Percentiles rank a stretch among this genome's conserved stretches.
Conservation (phyloP, 2,888 invertebrate genomes). For the Pterostichus niger region DNA sequence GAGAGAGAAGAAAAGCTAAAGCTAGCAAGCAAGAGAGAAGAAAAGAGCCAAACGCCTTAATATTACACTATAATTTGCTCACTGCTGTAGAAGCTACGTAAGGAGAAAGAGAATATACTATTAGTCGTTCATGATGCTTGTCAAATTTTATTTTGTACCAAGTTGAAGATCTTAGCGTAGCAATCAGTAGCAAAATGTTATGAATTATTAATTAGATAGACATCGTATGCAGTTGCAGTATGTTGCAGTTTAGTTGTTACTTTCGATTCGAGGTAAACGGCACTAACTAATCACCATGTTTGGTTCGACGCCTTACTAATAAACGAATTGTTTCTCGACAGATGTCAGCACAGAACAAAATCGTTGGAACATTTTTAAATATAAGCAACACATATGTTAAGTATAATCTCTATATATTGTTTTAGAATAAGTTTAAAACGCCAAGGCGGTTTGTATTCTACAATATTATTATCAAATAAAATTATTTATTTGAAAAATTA, state of each 20-base stretch:
- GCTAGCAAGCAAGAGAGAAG: slow-evolving; percentile 1
- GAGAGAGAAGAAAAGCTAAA: slow-evolving; percentile 7
- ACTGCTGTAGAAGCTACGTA: slow-evolving; percentile 63
- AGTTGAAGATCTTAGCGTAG: slow-evolving; percentile 31
- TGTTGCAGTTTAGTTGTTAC: slow-evolving; percentile 13
- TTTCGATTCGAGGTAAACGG: slow-evolving; percentile 33
- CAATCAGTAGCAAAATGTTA: not conserved
- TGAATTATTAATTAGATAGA: too few relatives aligned
- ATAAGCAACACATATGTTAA: slow-evolving; percentile 63
- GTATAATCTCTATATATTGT: slow-evolving; percentile 59
- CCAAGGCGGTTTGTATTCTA: slow-evolving; percentile 65
- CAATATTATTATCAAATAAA: slow-evolving; percentile 65
- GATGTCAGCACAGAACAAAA: slow-evolving; percentile 55
- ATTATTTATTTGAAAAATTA: slow-evolving; percentile 64
- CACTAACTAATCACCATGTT: slow-evolving; percentile 45
- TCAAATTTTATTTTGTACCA: slow-evolving; percentile 61
- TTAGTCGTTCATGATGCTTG: slow-evolving; percentile 61
- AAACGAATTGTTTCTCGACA: slow-evolving; percentile 52
- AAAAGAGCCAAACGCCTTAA: slow-evolving; percentile 61
- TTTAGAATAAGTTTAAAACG: slow-evolving; percentile 64
- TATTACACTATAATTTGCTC: slow-evolving; percentile 62
- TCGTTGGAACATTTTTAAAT: slow-evolving; percentile 35
- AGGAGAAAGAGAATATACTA: slow-evolving; percentile 19
- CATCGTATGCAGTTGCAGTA: not conserved
- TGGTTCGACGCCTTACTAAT: slow-evolving; percentile 55